A percentile compares a stretch with the other conserved stretches of the same genome.
These are phyloP conservation scores for Catostomus latipinnis DNA, from an alignment of 2,797 vertebrate species.

Conservation along the genomic window DNA sequence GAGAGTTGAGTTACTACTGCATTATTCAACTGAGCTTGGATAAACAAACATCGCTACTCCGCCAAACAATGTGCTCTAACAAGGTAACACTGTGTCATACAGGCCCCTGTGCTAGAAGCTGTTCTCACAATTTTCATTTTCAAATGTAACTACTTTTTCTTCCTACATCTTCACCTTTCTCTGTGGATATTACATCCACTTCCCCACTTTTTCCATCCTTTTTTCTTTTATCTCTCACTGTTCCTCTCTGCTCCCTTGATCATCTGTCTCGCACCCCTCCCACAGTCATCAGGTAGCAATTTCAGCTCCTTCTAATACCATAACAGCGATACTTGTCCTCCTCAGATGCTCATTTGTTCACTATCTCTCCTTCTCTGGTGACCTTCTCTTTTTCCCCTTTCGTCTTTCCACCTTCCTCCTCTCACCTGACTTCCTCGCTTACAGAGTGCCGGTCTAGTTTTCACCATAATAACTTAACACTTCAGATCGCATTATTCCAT, in stretches of 20 bases:
- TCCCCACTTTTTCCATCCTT: slow-evolving; percentile 61
- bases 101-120: slow-evolving; percentile 29
- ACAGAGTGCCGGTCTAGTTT: slow-evolving; percentile 70
- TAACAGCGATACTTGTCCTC: slow-evolving; percentile 39
- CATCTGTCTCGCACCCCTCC: slow-evolving; percentile 59
- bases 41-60: slow-evolving; percentile 78
- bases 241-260: slow-evolving; percentile 71
- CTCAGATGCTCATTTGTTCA: slow-evolving; percentile 42
- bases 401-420: slow-evolving; percentile 75
- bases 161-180: not conserved
- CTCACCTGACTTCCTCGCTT: slow-evolving; percentile 71
- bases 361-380: slow-evolving; percentile 68
- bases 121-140: slow-evolving; percentile 21
- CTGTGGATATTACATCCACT: not conserved
- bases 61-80: slow-evolving; percentile 68
- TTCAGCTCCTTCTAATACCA: slow-evolving; percentile 40
- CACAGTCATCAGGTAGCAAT: slow-evolving; percentile 32
- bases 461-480: slow-evolving; percentile 84
- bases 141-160: not conserved
- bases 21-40: slow-evolving; percentile 80
- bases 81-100: slow-evolving; percentile 64
- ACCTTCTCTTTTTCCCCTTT: slow-evolving; percentile 82
- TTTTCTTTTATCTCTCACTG: slow-evolving; percentile 76
- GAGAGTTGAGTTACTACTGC: slow-evolving; percentile 80
- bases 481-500: slow-evolving; percentile 84